Percentiles rank a stretch among this genome's conserved stretches.
Conservation (phyloP, 2,113 vertebrate genomes). For the Orientallactaga bullata region DNA sequence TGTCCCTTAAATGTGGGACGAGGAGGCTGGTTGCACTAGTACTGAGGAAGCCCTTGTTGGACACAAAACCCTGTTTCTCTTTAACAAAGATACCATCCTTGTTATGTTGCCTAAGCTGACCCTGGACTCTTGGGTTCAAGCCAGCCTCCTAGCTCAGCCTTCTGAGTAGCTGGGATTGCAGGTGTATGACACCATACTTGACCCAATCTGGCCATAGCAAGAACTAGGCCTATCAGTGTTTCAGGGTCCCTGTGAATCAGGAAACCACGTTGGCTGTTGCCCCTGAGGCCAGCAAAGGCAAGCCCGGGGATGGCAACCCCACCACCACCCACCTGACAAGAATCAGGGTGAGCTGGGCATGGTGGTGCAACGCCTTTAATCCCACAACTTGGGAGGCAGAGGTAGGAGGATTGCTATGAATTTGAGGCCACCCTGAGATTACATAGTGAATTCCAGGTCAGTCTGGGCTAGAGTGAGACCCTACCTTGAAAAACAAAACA, state of each 20-base stretch:
- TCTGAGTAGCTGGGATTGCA: not conserved
- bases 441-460: no score
- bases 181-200: no score
- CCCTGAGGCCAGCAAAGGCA: not conserved
- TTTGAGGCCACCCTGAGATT: no score
- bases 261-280: no score
- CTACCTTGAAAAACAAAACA: no score
- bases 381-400: no score
- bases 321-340: not conserved
- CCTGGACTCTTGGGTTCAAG: no score
- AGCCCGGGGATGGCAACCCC: not conserved
- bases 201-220: not conserved
- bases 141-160: not conserved
- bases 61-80: not conserved
- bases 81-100: not conserved
- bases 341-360: not conserved
- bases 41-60: no score
- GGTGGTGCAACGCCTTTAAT: no score
- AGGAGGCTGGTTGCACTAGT: accelerated
- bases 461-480: no score
- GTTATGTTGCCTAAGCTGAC: not conserved
- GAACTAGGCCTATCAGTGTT: accelerated
- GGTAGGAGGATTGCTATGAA: no score
- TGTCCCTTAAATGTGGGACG: not conserved
- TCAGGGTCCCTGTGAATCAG: no score